Evolutionary conservation across 2,888 invertebrate species (phyloP).

Genomic region (Malthinus seriepunctatus): DNA sequence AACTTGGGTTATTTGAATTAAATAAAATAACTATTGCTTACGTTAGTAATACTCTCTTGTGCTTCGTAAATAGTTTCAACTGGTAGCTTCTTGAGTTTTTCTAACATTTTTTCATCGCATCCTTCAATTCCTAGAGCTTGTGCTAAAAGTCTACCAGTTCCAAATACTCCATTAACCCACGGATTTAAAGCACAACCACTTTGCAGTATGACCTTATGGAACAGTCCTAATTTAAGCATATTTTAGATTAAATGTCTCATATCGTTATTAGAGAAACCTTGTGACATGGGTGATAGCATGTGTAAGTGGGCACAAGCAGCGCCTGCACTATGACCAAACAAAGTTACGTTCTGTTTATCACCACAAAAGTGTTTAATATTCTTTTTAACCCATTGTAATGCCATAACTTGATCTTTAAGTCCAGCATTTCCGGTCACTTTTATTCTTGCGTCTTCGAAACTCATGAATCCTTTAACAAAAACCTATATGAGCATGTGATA

Average conservation of each 20-base stretch:
- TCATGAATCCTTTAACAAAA: conserved; percentile 55
- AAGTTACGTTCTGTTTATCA: conserved; percentile 57
- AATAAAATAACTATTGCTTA: no score
- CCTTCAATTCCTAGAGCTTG: conserved; percentile 11
- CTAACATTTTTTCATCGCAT: conserved; percentile 48
- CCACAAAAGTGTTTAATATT: conserved; percentile 59
- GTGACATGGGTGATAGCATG: conserved; percentile 56
- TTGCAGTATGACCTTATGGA: conserved; percentile 47
- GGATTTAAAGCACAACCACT: conserved; percentile 45
- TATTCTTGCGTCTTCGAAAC: conserved; percentile 53
- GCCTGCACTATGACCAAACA: conserved; percentile 61
- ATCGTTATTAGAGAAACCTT: conserved; percentile 36
- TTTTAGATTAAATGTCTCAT: not conserved
- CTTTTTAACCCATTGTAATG: conserved; percentile 57
- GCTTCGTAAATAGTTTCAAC: conserved; percentile 20
- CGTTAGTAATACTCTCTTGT: conserved; percentile 31
- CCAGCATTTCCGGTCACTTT: conserved; percentile 60
- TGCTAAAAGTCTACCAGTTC: conserved; percentile 9
- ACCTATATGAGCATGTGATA: not conserved
- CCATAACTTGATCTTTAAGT: conserved; percentile 59
- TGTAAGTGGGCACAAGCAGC: conserved; percentile 56
- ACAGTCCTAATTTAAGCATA: conserved; percentile 36
- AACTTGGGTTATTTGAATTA: not conserved
- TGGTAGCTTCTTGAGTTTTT: conserved; percentile 43
- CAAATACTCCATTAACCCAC: conserved; percentile 36